Conservation (phyloP, 2,113 vertebrate genomes). For the Elephas maximus region DNA sequence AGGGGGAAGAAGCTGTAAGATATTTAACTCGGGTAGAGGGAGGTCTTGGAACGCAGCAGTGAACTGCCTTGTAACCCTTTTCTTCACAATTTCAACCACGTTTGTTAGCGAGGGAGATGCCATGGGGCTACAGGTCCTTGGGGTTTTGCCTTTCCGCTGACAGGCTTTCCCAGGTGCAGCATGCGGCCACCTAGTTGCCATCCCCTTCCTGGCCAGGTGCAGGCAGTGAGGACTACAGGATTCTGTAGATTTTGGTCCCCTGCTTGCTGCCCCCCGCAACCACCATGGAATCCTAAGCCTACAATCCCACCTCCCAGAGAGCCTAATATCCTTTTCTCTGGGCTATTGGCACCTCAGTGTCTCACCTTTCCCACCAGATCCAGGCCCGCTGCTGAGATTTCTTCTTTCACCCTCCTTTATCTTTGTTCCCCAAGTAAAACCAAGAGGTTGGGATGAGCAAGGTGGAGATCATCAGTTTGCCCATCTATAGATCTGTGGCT, state of each 20-base stretch:
- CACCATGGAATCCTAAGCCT: not conserved
- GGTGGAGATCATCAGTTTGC: not conserved
- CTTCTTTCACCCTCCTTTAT: not conserved
- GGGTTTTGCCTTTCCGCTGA: not conserved
- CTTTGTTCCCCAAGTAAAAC: not conserved
- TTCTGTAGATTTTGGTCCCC: not conserved
- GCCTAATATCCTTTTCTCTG: not conserved
- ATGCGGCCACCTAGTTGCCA: not conserved
- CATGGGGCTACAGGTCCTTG: not conserved
- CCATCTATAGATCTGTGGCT: not conserved
- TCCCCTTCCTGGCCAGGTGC: not conserved
- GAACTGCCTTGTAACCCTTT: not conserved
- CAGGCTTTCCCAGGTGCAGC: not conserved
- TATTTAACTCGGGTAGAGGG: slow-evolving; percentile 55
- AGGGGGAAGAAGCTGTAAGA: slow-evolving; percentile 23
- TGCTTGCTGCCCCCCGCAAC: not conserved
- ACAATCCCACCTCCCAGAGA: not conserved
- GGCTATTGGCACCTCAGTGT: not conserved
- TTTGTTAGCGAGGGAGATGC: not conserved
- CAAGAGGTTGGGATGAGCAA: not conserved
- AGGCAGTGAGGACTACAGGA: not conserved
- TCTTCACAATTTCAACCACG: not conserved
- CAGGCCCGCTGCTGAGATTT: not conserved
- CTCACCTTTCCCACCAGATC: slow-evolving; percentile 2
- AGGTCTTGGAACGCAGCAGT: not conserved